phyloP scores from a whole-genome alignment of 2,797 vertebrate species.

The Telmatherina bonti region DNA sequence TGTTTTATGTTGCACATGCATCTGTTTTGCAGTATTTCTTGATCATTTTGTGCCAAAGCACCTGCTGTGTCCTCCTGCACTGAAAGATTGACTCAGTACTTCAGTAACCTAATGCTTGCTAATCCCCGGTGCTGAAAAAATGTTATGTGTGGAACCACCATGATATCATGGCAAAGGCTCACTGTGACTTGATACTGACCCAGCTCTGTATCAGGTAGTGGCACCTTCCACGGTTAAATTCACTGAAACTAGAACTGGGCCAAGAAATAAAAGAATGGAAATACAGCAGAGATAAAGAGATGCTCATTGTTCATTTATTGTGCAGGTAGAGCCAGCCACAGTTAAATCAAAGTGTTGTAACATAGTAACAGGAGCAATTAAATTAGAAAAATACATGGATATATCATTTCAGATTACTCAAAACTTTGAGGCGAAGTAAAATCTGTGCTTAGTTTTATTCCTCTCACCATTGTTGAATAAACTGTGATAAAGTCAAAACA shows the following conservation, averaged over 20 bases:
- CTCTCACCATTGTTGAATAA: background rate
- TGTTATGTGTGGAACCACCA: conserved; percentile 38
- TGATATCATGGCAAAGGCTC: conserved; percentile 38
- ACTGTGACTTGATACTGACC: conserved; percentile 49
- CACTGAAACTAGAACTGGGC: conserved; percentile 47
- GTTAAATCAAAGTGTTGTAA: background rate
- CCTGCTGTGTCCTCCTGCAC: conserved; percentile 32
- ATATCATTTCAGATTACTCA: conserved; percentile 5
- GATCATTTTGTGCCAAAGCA: conserved; percentile 8
- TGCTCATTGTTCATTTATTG: conserved; percentile 5
- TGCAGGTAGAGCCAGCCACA: background rate
- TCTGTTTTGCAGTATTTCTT: conserved; percentile 21
- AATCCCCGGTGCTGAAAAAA: conserved; percentile 61
- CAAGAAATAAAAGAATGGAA: conserved; percentile 30
- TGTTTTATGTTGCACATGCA: conserved; percentile 19
- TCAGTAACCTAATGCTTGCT: conserved; percentile 64
- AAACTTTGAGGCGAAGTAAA: background rate
- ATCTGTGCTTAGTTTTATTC: conserved; percentile 14
- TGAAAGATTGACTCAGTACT: conserved; percentile 35
- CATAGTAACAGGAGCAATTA: conserved; percentile 3
- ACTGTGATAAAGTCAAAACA: conserved; percentile 17
- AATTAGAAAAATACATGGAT: background rate
- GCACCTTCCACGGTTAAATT: conserved; percentile 65
- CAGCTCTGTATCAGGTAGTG: conserved; percentile 59
- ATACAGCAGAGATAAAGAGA: conserved; percentile 18